Conservation (phyloP, 2,797 vertebrate genomes). For the Myiotriccus ornatus region DNA sequence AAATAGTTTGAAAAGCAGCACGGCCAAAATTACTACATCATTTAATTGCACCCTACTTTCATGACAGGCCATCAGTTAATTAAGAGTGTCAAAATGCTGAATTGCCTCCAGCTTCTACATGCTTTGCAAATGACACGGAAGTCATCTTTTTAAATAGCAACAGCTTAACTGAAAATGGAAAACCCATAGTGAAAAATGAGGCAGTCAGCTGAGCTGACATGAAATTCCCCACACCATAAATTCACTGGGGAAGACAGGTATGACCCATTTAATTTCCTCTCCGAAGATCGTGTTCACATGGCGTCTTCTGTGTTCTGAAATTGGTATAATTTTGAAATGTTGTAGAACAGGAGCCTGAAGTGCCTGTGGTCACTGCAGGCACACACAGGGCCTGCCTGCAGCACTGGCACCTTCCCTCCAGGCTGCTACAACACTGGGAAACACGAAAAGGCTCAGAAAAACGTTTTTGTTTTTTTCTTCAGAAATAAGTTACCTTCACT, state of each 20-base stretch:
- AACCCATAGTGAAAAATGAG: slow-evolving; percentile 33
- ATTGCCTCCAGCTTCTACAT: slow-evolving; percentile 44
- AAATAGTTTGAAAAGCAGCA: slow-evolving; percentile 39
- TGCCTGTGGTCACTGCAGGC: not conserved
- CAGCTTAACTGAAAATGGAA: slow-evolving; percentile 33
- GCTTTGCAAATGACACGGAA: slow-evolving; percentile 47
- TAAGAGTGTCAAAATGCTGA: slow-evolving; percentile 61
- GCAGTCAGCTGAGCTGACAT: not conserved
- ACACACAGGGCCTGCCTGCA: not conserved
- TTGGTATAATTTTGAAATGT: not conserved
- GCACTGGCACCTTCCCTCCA: not conserved
- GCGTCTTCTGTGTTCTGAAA: not conserved
- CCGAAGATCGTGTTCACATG: not conserved
- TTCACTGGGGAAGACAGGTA: not conserved
- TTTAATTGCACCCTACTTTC: slow-evolving; percentile 56
- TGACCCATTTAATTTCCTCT: not conserved
- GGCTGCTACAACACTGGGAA: not conserved
- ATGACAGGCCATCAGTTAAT: slow-evolving; percentile 55
- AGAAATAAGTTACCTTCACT: not conserved
- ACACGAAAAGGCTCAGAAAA: not conserved
- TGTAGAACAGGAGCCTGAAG: not conserved
- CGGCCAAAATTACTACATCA: slow-evolving; percentile 27
- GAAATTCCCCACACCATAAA: not conserved
- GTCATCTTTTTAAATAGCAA: slow-evolving; percentile 50
- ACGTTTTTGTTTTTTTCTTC: not conserved